phyloP scores from a whole-genome alignment of 2,888 invertebrate genomes.

The Agelastica alni region DNA sequence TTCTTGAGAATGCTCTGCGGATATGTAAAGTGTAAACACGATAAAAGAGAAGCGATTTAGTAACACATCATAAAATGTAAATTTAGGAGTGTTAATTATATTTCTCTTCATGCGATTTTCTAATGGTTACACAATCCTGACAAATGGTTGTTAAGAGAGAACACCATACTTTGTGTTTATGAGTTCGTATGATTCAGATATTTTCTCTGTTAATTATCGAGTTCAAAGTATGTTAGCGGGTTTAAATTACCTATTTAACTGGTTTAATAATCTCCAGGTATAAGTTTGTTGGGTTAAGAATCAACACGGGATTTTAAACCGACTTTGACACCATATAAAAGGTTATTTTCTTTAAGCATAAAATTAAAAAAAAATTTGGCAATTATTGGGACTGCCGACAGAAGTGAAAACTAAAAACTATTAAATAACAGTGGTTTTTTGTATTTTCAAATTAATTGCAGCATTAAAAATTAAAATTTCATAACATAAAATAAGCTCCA shows the following conservation, averaged over 20 bases:
- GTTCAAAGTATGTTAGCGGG: constrained; percentile 7
- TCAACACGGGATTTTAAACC: too few species aligned
- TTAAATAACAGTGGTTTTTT: too few species aligned
- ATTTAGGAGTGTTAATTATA: constrained; percentile 20
- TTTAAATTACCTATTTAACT: constrained; percentile 8
- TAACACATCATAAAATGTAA: constrained; percentile 15
- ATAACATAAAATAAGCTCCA: too few species aligned
- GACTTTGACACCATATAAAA: too few species aligned
- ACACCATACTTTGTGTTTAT: constrained; percentile 11
- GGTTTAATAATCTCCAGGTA: constrained; percentile 16
- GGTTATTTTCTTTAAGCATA: too few species aligned
- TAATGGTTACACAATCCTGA: constrained; percentile 38
- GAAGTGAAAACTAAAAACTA: too few species aligned
- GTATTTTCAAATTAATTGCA: too few species aligned
- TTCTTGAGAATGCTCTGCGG: too few species aligned
- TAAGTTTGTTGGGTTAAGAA: too few species aligned
- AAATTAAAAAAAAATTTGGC: too few species aligned
- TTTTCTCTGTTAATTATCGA: constrained; percentile 15
- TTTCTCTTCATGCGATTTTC: constrained; percentile 25
- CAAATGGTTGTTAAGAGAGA: constrained; percentile 31
- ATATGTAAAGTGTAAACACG: constrained; percentile 4
- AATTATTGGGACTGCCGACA: too few species aligned
- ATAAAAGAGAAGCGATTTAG: constrained; percentile 2
- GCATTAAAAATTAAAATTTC: too few species aligned
- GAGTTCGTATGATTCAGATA: constrained; percentile 25